Evolutionary conservation across 2,888 invertebrate genomes (phyloP), one percentile per base, ranked within the genome.

Genomic region (Nephrocerus scutellatus): DNA sequence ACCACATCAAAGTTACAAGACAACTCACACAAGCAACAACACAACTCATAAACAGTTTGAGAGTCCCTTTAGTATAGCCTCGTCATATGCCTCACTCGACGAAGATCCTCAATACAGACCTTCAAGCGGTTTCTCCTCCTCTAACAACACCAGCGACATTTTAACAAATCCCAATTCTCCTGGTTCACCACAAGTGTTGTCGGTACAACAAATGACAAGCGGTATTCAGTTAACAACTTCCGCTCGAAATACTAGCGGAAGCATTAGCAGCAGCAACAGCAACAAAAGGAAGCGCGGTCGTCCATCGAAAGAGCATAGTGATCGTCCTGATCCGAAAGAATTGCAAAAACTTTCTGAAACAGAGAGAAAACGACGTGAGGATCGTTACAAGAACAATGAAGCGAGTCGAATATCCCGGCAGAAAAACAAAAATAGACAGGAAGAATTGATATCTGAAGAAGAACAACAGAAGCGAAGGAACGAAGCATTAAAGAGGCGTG

Each of bases 361-460:
- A 2, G 58, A 61, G 28, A 51, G 51, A 6, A 64, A 64, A 36
- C 47, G 45, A 3, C 48, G 56, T 20, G 49, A 51, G 32, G 64
- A 63, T 47, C 55, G 66, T 9, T 48, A 59, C n/a, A 64, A 62
- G 44, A 64, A 64, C 41, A 64, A 64, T 35, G 63, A 64, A 40
- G 63, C 63, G 13, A 63, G 63, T 24, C 62, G 66, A 12, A 42
- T 60, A 4, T 64, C 63, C 2, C 62, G 63, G 16, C 43, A 50
- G 23, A 64, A 65, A 54, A 62, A 63, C 36, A 64, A 60, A 34
- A 39, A 50, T 20, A 62, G 62, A 34, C 64, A 62, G 36, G 53
- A 50, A 21, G 50, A 41, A 4, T 53, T 63, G 33, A 49, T 50
- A 24, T 19, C 8, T 6, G 49, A 48, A 16, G 60, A 61, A 37